Conservation (phyloP, 2,888 invertebrate species). For the Cepaea hortensis region DNA sequence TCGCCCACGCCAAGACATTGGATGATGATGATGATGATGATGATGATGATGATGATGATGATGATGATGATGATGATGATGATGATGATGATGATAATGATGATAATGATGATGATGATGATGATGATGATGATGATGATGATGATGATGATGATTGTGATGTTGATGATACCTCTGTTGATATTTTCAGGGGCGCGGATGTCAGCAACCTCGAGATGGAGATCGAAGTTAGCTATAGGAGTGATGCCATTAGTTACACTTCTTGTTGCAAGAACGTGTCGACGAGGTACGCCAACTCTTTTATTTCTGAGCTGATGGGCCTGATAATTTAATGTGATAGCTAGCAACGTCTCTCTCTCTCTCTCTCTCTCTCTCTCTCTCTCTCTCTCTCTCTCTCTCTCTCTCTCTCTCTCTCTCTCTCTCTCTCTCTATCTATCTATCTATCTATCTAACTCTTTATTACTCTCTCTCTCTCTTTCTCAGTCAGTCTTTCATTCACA, state of each 20-base stretch:
- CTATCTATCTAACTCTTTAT: too few species aligned
- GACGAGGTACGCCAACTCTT: not conserved
- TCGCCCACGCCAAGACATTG: too few species aligned
- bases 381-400: not conserved
- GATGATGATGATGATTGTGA: not conserved
- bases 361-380: not conserved
- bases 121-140: not conserved
- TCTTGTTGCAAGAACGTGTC: not conserved
- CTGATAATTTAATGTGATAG: not conserved
- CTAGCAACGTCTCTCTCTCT: not conserved
- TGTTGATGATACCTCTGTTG: not conserved
- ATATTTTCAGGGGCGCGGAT: not conserved
- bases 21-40: not conserved
- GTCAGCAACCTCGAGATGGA: slow-evolving; percentile 1
- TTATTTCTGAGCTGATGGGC: not conserved
- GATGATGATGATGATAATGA: not conserved
- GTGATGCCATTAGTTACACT: not conserved
- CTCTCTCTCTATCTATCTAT: too few species aligned
- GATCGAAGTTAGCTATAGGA: slow-evolving; percentile 1
- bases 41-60: not conserved
- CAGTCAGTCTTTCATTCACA: too few species aligned
- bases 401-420: too few species aligned
- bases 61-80: not conserved
- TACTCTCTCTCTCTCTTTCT: too few species aligned
- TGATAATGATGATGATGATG: not conserved